phyloP scores from a whole-genome alignment of 2,888 invertebrate genomes.

The Orthonevra nobilis region DNA sequence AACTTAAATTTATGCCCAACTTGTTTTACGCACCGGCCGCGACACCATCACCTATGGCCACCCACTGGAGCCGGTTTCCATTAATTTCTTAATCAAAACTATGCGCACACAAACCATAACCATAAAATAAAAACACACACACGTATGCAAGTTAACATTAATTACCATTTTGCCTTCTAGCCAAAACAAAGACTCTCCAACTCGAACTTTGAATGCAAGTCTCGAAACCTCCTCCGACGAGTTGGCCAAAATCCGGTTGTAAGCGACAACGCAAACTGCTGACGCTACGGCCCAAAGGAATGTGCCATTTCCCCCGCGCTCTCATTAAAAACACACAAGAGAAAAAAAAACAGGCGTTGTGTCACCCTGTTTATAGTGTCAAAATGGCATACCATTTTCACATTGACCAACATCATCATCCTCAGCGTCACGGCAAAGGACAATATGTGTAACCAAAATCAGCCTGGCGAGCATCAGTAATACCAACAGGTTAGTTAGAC shows the following conservation, averaged over 20 bases:
- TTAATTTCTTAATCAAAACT: conserved; percentile 68
- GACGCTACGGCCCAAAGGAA: conserved; percentile 48
- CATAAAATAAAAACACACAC: conserved; percentile 34
- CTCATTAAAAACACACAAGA: conserved; percentile 56
- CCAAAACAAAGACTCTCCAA: conserved; percentile 22
- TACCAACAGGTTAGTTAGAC: conserved; percentile 39
- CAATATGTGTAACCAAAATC: conserved; percentile 15
- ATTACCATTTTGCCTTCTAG: conserved; percentile 43
- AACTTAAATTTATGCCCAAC: conserved; percentile 7
- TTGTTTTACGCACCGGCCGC: conserved; percentile 20
- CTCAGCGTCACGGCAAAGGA: conserved; percentile 21
- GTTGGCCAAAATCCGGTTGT: conserved; percentile 22
- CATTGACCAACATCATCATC: conserved; percentile 65
- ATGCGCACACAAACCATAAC: conserved; percentile 61
- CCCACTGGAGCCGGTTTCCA: conserved; percentile 61
- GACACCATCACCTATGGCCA: conserved; percentile 49
- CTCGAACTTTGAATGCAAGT: not conserved
- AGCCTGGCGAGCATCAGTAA: not conserved
- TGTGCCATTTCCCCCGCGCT: conserved; percentile 39
- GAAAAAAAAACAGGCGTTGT: conserved; percentile 63
- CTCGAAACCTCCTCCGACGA: too few species aligned
- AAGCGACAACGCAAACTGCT: too few species aligned
- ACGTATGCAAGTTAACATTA: conserved; percentile 56
- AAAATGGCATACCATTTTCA: conserved; percentile 68
- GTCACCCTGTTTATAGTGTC: conserved; percentile 67